Evolutionary conservation across 1,140 invertebrate species (phyloP), one percentile per base, ranked within the genome.

Genomic region (Drosophila pallidifrons): DNA sequence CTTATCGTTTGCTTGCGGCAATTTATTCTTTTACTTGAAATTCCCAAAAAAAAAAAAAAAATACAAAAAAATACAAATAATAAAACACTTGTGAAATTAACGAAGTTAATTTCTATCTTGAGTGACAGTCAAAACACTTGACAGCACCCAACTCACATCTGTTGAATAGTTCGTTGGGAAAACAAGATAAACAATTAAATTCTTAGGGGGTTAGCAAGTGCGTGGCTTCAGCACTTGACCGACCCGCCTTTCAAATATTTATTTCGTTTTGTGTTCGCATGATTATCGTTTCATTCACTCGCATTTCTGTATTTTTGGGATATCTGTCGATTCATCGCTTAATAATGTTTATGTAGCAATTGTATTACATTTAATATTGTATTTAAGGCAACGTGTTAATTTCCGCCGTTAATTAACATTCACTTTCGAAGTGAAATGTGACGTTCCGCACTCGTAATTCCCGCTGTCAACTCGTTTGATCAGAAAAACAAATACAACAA

Each of bases 341-440:
- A 52, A 54, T 16, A 54, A 54, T 32, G 15, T 57, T 38, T 38
- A 41, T 25, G 16, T 25, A 41, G 51, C 5, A 15, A 57, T 65
- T 65, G 25, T 47, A 28, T 72, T 38, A 51, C 63, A 73, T 43
- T 52, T 59, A 58, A 73, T 45, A 58, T 52, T 52, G 46, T 59
- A 52, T 68, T 59, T 46, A 73, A 68, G 64, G 47, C 38, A 73
- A 46, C 49, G 49, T 60, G 47, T 68, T 68, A 75, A 75, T 65
- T 65, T 69, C 25, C 45, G 10, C 3, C 51, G 15, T 57, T 61
- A 55, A 75, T 69, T 67, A 35, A 75, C 58, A 63, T 64, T 75
- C 71, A 75, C 64, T 64, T 74, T 64, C 45, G 3, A 61, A 32
- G 70, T 28, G 38, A 25, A 60, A 43, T 72, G 49, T 65, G 59